phyloP scores from a whole-genome alignment of 2,888 invertebrate genomes.

The Drosophila dives region DNA sequence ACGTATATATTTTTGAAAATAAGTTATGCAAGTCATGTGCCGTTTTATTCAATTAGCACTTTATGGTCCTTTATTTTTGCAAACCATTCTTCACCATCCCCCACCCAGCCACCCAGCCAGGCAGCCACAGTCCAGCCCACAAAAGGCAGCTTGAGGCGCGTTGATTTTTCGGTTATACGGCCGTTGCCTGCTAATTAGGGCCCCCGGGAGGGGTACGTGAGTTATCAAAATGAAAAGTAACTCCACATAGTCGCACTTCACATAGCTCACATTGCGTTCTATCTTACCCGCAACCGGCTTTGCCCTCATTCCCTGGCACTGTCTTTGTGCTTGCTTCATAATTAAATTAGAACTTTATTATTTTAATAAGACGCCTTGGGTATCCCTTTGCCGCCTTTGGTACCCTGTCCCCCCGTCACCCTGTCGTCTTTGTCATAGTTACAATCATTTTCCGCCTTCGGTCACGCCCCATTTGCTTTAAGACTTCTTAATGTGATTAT shows the following conservation, averaged over 20 bases:
- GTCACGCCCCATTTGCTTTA: conserved; percentile 58
- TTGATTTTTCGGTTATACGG: conserved; percentile 82
- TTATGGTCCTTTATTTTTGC: conserved; percentile 82
- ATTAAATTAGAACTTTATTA: conserved; percentile 80
- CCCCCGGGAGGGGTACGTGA: conserved; percentile 78
- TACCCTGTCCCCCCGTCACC: not conserved
- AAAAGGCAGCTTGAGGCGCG: conserved; percentile 63
- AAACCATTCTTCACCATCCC: conserved; percentile 22
- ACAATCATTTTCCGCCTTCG: conserved; percentile 46
- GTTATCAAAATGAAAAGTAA: conserved; percentile 82
- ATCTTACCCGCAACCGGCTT: conserved; percentile 7
- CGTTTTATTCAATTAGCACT: conserved; percentile 83
- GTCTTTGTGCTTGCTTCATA: conserved; percentile 63
- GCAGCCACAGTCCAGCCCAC: conserved; percentile 9
- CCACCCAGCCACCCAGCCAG: not conserved
- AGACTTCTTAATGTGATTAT: conserved; percentile 64
- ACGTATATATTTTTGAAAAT: conserved; percentile 71
- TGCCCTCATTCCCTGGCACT: conserved; percentile 14
- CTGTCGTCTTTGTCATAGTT: conserved; percentile 40
- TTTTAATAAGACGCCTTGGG: conserved; percentile 76
- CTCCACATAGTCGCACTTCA: conserved; percentile 47
- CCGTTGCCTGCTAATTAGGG: conserved; percentile 79
- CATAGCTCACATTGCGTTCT: conserved; percentile 25
- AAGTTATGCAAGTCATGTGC: conserved; percentile 83
- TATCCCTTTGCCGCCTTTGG: conserved; percentile 46